A percentile compares a stretch with the other conserved stretches of the same genome.
These are phyloP conservation scores for Chloroceryle aenea DNA, from an alignment of 2,113 vertebrate species.

Conservation along the genomic window DNA sequence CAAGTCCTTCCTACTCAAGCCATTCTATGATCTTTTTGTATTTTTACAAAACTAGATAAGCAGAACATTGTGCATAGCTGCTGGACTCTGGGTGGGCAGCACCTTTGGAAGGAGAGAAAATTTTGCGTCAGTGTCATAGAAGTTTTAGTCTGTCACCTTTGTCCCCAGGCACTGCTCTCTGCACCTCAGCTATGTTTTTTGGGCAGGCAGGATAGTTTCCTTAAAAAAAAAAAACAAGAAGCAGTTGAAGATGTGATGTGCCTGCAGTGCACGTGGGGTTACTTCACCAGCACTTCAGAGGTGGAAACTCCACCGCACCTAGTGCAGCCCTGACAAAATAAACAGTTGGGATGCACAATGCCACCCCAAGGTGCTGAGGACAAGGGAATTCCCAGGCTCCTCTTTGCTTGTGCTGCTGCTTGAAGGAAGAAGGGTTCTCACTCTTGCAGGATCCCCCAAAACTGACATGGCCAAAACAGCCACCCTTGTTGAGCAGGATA, in stretches of 20 bases:
- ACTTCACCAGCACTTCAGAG: not conserved
- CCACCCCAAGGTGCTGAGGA: not conserved
- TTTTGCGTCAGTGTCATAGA: rapidly evolving
- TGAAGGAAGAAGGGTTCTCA: not conserved
- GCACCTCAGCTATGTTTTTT: not conserved
- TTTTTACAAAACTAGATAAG: not conserved
- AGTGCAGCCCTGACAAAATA: not conserved
- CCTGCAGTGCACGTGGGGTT: not conserved
- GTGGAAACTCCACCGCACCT: not conserved
- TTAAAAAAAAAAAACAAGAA: not conserved
- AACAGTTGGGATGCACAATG: not conserved
- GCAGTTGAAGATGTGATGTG: not conserved
- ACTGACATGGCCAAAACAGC: no score
- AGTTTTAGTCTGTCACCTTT: not conserved
- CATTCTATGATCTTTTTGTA: not conserved
- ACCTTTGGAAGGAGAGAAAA: not conserved
- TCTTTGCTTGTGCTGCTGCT: not conserved
- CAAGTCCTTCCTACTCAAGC: not conserved
- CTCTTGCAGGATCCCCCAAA: rapidly evolving
- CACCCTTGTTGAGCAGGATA: not conserved
- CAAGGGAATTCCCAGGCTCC: not conserved
- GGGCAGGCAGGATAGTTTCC: not conserved
- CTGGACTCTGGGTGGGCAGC: rapidly evolving
- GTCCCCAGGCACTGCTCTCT: not conserved
- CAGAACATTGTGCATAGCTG: rapidly evolving